phyloP scores from a whole-genome alignment of 2,797 vertebrate genomes.

The Falco novaeseelandiae region DNA sequence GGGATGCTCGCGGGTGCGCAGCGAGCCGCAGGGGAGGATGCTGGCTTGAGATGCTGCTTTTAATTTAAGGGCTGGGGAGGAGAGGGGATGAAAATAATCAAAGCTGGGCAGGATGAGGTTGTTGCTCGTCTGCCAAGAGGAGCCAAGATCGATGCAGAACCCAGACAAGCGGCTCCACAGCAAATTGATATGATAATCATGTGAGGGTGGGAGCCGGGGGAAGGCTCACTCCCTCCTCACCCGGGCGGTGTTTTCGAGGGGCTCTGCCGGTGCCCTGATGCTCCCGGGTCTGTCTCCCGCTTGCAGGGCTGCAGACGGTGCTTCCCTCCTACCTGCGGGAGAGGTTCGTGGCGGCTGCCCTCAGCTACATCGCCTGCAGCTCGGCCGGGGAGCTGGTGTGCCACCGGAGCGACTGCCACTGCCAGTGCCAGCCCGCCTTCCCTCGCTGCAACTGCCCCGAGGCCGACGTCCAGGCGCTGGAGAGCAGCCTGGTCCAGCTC shows the following conservation, averaged over 20 bases:
- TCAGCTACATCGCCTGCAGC: slow-evolving; percentile 96
- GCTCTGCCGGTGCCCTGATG: fast-evolving
- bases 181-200: slow-evolving; percentile 8
- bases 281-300: background rate
- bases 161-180: slow-evolving; percentile 48
- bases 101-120: slow-evolving; percentile 43
- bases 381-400: slow-evolving; percentile 93
- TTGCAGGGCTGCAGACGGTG: slow-evolving; percentile 90
- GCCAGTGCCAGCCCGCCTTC: slow-evolving; percentile 87
- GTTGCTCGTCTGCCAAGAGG: slow-evolving; percentile 26
- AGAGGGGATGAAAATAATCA: slow-evolving; percentile 17
- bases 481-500: slow-evolving; percentile 89
- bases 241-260: fast-evolving
- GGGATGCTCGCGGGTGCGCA: background rate
- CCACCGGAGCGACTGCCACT: slow-evolving; percentile 92
- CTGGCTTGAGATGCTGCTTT: background rate
- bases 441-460: slow-evolving; percentile 95
- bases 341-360: slow-evolving; percentile 91
- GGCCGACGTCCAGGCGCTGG: slow-evolving; percentile 91
- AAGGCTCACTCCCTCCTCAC: fast-evolving
- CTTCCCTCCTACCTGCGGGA: slow-evolving; percentile 91
- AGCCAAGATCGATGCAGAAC: slow-evolving; percentile 28
- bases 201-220: background rate
- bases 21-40: background rate
- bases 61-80: slow-evolving; percentile 15